A percentile compares a stretch with the other conserved stretches of the same genome.
Evolutionary conservation across 2,888 invertebrate genomes (phyloP).

Genomic region (Pseudococcus longispinus): DNA sequence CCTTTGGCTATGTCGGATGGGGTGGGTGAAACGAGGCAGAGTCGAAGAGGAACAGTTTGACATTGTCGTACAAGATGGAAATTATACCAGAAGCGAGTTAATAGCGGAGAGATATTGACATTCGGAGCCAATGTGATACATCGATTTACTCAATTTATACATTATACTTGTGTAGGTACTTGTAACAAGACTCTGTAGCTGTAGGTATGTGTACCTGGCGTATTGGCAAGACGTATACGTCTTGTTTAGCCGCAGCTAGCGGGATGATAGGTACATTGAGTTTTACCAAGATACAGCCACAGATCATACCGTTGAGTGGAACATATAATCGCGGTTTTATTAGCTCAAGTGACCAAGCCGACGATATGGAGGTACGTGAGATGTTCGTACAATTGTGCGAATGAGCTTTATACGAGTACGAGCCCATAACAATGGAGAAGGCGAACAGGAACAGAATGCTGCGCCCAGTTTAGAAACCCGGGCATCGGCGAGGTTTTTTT

Average conservation of each 20-base stretch:
- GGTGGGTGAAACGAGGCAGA: background rate
- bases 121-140: background rate
- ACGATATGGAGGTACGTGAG: background rate
- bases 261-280: background rate
- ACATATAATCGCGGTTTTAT: slow-evolving; percentile 6
- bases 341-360: background rate
- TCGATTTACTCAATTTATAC: slow-evolving; percentile 25
- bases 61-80: slow-evolving; percentile 28
- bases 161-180: no score
- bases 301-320: background rate
- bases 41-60: background rate
- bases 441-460: no score
- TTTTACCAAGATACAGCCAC: background rate
- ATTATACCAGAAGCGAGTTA: slow-evolving; percentile 11
- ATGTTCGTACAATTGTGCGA: background rate
- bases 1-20: background rate
- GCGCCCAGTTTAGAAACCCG: slow-evolving; percentile 33
- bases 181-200: background rate
- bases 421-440: background rate
- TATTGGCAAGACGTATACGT: slow-evolving; percentile 5
- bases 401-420: background rate
- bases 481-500: background rate
- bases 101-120: slow-evolving; percentile 1
- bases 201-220: background rate
- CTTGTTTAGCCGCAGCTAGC: background rate